phyloP scores from a whole-genome alignment of 2,888 invertebrate species.

The Melangyna quadrimaculata region DNA sequence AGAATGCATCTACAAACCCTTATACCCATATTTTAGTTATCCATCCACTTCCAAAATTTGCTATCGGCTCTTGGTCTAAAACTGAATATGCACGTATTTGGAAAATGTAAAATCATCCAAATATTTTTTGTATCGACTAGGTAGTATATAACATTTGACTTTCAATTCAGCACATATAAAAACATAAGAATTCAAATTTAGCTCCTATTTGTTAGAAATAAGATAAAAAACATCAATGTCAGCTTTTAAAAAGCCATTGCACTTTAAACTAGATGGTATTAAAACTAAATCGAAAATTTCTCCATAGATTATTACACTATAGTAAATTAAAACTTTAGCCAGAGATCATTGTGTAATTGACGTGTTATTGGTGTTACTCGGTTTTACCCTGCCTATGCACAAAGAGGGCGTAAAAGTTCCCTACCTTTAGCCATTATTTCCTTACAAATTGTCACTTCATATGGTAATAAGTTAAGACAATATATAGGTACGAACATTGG shows the following conservation, averaged over 20 bases:
- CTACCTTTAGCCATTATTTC: background rate
- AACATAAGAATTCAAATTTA: too few species aligned
- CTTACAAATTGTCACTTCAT: background rate
- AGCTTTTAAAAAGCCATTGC: background rate
- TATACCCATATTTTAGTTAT: too few species aligned
- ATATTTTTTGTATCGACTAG: too few species aligned
- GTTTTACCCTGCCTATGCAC: background rate
- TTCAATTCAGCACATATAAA: too few species aligned
- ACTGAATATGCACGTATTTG: too few species aligned
- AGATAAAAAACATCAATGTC: too few species aligned
- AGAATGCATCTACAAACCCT: too few species aligned
- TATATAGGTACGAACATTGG: background rate
- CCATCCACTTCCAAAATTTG: too few species aligned
- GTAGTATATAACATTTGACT: too few species aligned
- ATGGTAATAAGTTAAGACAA: background rate
- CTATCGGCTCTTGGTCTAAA: too few species aligned
- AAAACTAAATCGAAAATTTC: background rate
- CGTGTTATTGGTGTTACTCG: background rate
- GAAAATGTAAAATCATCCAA: too few species aligned
- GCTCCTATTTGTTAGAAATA: too few species aligned
- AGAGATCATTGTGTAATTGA: background rate
- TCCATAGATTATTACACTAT: background rate
- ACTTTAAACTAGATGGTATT: background rate
- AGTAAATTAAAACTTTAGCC: background rate
- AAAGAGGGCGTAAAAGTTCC: background rate